Evolutionary conservation across 2,888 invertebrate genomes (phyloP).

Genomic region (Caenorhabditis becei): DNA sequence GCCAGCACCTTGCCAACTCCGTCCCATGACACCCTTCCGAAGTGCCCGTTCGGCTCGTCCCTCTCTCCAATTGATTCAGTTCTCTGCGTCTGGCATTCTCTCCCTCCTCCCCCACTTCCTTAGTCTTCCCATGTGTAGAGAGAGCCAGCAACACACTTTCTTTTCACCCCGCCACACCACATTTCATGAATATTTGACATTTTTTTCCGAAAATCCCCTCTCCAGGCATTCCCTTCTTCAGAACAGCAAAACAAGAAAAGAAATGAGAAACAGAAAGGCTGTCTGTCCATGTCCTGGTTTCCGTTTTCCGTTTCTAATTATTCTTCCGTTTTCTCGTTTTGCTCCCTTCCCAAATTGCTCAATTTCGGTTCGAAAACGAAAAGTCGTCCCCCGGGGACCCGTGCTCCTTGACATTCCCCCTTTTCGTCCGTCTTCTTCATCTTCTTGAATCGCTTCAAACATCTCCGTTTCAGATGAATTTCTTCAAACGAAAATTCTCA

Average conservation of each 20-base stretch:
- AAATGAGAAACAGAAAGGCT: conserved; percentile 8
- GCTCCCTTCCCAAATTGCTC: conserved; percentile 9
- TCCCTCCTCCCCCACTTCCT: conserved; percentile 23
- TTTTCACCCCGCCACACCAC: conserved; percentile 22
- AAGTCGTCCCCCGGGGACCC: neutral
- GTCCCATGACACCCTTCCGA: conserved; percentile 15
- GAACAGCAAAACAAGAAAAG: neutral
- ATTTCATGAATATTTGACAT: conserved; percentile 47
- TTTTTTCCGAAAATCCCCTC: conserved; percentile 21
- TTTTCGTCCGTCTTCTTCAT: neutral
- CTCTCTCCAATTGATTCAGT: conserved; percentile 18
- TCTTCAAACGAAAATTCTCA: conserved; percentile 74
- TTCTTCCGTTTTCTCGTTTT: neutral
- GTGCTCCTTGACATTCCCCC: conserved; percentile 11
- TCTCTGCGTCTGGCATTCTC: conserved; percentile 2
- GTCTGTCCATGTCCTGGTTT: too few relatives aligned
- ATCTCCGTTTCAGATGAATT: conserved; percentile 66
- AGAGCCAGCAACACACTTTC: conserved; percentile 1
- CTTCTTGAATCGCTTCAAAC: neutral
- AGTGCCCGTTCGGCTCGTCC: neutral
- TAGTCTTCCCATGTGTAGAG: neutral
- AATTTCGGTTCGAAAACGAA: conserved; percentile 18
- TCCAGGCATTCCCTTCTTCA: neutral
- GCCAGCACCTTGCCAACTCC: neutral
- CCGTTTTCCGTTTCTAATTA: conserved; percentile 36